Evolutionary conservation across 2,888 invertebrate genomes (phyloP), one percentile per base, ranked within the genome.

Genomic region (Cantharis lateralis): DNA sequence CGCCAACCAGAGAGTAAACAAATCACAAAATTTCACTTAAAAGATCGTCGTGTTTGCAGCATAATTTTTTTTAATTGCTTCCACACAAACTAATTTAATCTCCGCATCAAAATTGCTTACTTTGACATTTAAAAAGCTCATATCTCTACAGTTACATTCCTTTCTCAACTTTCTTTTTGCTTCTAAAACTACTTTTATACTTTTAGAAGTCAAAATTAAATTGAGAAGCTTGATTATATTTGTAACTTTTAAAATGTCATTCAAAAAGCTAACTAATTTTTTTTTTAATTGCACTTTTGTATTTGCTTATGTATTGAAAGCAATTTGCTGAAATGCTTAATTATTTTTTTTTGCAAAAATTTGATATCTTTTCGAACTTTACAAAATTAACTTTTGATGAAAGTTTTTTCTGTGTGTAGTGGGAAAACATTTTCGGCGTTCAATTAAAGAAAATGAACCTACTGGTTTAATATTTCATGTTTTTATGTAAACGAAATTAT

Each of bases 401-500:
- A 32, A 32, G 13, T 28, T 32, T 32, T 32, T 32, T 5, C n/a
- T 13, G 3, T 5, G 32, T 69, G 64, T 66, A 70, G 28, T 62
- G 62, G 13, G 62, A 64, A 62, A 69, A 70, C 66, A 62, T 70
- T 64, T 69, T 74, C 70, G 48, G 48, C 63, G 16, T 70, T 62
- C 69, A 69, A 74, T 70, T 62, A 73, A 68, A 68, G 73, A 73
- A 62, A 69, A 68, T 68, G 28, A 68, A 62, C 18, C 20, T 3
- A 13, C 32, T 32, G 24, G 64, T 69, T 68, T 11, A 70, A 63
- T 62, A 70, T 68, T 74, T 74, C 70, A 74, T 70, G 24, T 70
- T 70, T 64, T 64, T 70, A 74, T 74, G 70, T 74, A 74, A 74
- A 62, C 18, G 62, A 64, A 61, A 70, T 62, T 48, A 11, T 48